Evolutionary conservation across 2,888 invertebrate species (phyloP).

Genomic region (Drosophila infuscata): DNA sequence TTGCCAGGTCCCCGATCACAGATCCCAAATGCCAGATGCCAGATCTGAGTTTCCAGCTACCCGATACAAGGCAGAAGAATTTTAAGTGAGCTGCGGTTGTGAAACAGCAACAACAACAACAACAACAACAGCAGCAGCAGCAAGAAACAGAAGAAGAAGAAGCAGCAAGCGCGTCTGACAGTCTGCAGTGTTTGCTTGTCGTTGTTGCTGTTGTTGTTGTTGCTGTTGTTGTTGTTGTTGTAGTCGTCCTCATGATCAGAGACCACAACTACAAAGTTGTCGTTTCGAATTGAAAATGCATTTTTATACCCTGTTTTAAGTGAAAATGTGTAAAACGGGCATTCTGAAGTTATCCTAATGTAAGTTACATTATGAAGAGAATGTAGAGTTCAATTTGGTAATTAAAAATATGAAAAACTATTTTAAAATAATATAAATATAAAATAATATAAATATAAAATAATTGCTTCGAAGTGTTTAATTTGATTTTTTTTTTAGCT

Average conservation of each 20-base stretch:
- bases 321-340: not conserved
- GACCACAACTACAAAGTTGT: constrained; percentile 53
- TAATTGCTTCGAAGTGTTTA: no score
- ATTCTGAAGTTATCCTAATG: fast-evolving
- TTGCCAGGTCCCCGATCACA: constrained; percentile 13
- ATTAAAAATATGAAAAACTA: not conserved
- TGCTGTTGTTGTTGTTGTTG: constrained; percentile 26
- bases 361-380: not conserved
- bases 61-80: constrained; percentile 76
- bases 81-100: constrained; percentile 72
- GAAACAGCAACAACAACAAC: constrained; percentile 7
- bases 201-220: constrained; percentile 21
- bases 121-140: not conserved
- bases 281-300: constrained; percentile 78
- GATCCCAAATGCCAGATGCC: constrained; percentile 14
- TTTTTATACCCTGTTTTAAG: constrained; percentile 49
- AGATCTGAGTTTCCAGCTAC: constrained; percentile 33
- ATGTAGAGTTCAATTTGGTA: not conserved
- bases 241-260: constrained; percentile 37
- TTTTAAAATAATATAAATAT: not conserved
- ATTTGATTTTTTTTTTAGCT: no score
- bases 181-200: constrained; percentile 63
- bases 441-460: no score
- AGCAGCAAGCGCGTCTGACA: constrained; percentile 64
- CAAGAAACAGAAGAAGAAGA: not conserved